Conservation (phyloP, 2,113 vertebrate species). For the Mobula birostris region DNA sequence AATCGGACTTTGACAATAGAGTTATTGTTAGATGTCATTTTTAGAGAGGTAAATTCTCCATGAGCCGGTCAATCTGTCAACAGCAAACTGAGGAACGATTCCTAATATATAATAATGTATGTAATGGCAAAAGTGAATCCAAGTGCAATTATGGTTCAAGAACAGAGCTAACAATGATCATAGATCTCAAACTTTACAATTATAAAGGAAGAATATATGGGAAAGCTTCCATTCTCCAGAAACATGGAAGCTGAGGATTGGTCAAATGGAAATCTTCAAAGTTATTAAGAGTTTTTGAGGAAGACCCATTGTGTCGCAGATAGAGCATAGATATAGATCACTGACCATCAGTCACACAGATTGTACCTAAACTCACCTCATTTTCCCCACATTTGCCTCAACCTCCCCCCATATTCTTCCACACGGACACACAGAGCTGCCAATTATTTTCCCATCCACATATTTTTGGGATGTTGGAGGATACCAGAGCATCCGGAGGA, state of each 20-base stretch:
- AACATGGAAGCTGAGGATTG: not conserved
- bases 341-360: too few species aligned
- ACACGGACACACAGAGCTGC: too few species aligned
- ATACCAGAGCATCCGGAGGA: too few species aligned
- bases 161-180: not conserved
- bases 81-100: not conserved
- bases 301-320: too few species aligned
- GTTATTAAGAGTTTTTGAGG: not conserved
- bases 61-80: not conserved
- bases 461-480: too few species aligned
- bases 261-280: not conserved
- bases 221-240: not conserved
- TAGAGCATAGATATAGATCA: too few species aligned
- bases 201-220: not conserved
- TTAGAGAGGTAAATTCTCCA: too few species aligned
- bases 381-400: too few species aligned
- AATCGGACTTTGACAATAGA: not conserved
- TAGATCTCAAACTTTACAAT: not conserved
- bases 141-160: not conserved
- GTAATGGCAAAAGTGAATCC: not conserved
- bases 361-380: too few species aligned
- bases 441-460: too few species aligned
- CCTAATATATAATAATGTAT: not conserved
- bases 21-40: not conserved
- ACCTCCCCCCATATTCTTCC: too few species aligned